Conservation (phyloP, 2,113 vertebrate species). For the Rhea pennata region DNA sequence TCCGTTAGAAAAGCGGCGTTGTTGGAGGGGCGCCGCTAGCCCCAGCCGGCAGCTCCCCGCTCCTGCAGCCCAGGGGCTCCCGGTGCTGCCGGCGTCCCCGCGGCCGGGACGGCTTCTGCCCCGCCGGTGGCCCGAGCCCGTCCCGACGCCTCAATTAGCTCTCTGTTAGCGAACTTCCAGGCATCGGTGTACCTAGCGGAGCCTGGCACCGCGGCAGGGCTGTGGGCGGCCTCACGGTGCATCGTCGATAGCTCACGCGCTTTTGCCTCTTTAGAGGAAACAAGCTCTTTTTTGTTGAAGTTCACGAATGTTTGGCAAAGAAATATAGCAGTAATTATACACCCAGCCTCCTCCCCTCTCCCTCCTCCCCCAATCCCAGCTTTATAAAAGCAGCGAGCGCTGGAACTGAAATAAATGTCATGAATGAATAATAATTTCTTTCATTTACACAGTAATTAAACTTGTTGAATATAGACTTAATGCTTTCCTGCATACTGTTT, state of each 20-base stretch:
- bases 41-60: constrained; percentile 69
- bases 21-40: constrained; percentile 32
- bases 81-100: constrained; percentile 73
- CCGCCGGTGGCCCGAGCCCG: constrained; percentile 50
- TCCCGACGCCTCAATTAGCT: constrained; percentile 72
- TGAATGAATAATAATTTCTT: constrained; percentile 82
- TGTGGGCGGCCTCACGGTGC: constrained; percentile 74
- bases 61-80: constrained; percentile 51
- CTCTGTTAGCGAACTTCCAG: constrained; percentile 75
- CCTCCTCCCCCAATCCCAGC: not conserved
- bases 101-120: constrained; percentile 75
- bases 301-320: constrained; percentile 81
- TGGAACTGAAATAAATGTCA: constrained; percentile 77
- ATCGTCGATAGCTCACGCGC: constrained; percentile 75
- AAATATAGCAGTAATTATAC: constrained; percentile 75
- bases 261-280: constrained; percentile 72
- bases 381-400: constrained; percentile 67
- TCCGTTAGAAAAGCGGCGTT: constrained; percentile 50
- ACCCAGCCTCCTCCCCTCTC: constrained; percentile 44
- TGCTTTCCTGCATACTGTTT: constrained; percentile 68
- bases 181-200: constrained; percentile 60
- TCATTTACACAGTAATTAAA: constrained; percentile 81
- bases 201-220: constrained; percentile 65
- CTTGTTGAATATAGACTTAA: constrained; percentile 74
- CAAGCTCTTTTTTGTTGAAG: constrained; percentile 83